Conservation (phyloP, 1,140 invertebrate genomes). For the Drosophila nigromelanica region DNA sequence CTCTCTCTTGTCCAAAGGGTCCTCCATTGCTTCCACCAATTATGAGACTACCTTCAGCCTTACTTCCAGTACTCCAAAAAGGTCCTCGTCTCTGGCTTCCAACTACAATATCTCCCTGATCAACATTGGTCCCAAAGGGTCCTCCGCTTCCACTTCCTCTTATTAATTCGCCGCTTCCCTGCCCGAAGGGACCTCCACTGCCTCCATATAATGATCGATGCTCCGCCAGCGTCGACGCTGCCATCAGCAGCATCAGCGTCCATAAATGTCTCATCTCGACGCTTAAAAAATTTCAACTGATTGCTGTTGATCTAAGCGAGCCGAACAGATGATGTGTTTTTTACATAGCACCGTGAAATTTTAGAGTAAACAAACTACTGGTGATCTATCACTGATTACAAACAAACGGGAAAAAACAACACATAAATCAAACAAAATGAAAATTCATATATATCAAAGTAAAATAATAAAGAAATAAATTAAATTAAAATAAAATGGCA, state of each 20-base stretch:
- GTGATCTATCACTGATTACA: constrained; percentile 6
- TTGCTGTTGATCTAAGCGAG: not conserved
- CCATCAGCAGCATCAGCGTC: constrained; percentile 9
- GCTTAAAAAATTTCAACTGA: constrained; percentile 15
- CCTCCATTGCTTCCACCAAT: not conserved
- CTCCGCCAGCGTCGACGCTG: not conserved
- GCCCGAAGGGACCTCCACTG: not conserved
- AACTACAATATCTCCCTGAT: not conserved
- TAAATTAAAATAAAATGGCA: too few relatives aligned
- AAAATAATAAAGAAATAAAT: too few relatives aligned
- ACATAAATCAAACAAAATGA: constrained; percentile 5
- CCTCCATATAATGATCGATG: not conserved
- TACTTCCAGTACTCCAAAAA: not conserved
- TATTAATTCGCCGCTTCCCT: not conserved
- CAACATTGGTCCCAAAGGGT: not conserved
- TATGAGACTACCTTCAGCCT: not conserved
- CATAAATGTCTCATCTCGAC: constrained; percentile 27
- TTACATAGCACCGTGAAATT: constrained; percentile 10
- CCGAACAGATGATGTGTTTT: constrained; percentile 3
- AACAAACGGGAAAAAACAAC: not conserved
- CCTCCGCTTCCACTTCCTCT: not conserved
- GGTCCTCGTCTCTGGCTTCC: not conserved
- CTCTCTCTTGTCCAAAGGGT: not conserved
- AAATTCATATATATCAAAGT: too few relatives aligned
- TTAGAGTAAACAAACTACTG: constrained; percentile 18